Conservation (phyloP, 2,888 invertebrate genomes). For the Nudaria mundana region DNA sequence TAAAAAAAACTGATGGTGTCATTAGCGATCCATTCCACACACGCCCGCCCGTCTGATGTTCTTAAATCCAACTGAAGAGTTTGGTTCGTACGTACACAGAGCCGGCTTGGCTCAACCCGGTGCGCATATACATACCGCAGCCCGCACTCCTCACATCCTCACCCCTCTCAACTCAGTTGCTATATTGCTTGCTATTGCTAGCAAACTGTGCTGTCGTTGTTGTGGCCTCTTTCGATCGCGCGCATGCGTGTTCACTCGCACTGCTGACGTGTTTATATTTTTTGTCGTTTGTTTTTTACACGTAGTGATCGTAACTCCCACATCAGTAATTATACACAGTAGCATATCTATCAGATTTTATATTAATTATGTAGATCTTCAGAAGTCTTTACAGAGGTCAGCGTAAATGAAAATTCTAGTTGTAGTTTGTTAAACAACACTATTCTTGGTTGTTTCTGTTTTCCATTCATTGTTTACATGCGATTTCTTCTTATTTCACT, state of each 20-base stretch:
- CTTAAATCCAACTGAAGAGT: constrained; percentile 77
- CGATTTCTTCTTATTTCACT: constrained; percentile 8
- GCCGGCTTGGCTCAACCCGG: constrained; percentile 51
- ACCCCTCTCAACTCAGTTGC: constrained; percentile 39
- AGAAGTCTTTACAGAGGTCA: too few relatives aligned
- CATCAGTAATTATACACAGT: too few relatives aligned
- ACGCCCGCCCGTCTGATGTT: constrained; percentile 81
- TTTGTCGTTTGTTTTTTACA: constrained; percentile 61
- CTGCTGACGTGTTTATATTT: constrained; percentile 79
- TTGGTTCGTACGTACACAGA: constrained; percentile 44
- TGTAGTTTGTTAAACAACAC: too few relatives aligned
- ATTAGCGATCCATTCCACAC: constrained; percentile 79
- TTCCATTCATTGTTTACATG: constrained; percentile 8
- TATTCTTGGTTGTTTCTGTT: too few relatives aligned
- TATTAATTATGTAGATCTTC: constrained; percentile 9
- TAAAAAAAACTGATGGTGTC: constrained; percentile 82
- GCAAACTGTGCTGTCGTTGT: constrained; percentile 48
- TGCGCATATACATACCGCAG: constrained; percentile 42
- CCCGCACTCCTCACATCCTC: constrained; percentile 29
- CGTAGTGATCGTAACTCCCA: too few relatives aligned
- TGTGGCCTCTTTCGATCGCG: constrained; percentile 60
- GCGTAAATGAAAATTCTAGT: too few relatives aligned
- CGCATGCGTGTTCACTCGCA: constrained; percentile 72
- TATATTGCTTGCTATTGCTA: constrained; percentile 20
- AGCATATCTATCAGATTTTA: constrained; percentile 16